Evolutionary conservation across 2,113 vertebrate genomes (phyloP).

Genomic region (Caranx melampygus): DNA sequence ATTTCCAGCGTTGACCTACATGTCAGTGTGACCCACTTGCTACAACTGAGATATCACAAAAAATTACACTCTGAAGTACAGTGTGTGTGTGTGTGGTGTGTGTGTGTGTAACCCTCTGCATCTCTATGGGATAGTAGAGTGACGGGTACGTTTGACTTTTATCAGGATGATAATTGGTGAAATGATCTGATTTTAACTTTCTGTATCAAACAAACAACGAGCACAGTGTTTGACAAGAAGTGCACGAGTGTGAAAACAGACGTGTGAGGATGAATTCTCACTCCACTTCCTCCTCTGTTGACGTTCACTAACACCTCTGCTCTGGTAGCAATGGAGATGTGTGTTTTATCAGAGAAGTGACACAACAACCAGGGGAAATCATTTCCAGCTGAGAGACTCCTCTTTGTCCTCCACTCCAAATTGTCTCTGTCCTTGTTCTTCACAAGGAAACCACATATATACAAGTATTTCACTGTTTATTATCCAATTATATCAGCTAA

Average conservation of each 20-base stretch:
- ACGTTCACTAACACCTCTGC: conserved; percentile 1
- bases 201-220: conserved; percentile 17
- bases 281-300: conserved; percentile 3
- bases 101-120: not conserved
- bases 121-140: not conserved
- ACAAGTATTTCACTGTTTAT: not conserved
- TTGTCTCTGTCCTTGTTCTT: too few species aligned
- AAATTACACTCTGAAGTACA: not conserved
- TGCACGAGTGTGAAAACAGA: conserved; percentile 6
- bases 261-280: conserved; percentile 14
- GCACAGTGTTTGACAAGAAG: conserved; percentile 17
- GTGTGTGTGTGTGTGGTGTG: not conserved
- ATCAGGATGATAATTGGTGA: not conserved
- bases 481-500: not conserved
- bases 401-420: not conserved
- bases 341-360: conserved; percentile 15
- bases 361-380: not conserved
- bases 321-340: not conserved
- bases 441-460: not conserved
- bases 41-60: not conserved
- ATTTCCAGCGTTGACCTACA: conserved; percentile 37
- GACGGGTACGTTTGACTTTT: not conserved
- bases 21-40: conserved; percentile 53
- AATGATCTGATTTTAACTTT: not conserved
- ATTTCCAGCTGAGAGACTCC: not conserved